These are phyloP conservation scores for Poecile montanus DNA, from an alignment of 2,797 vertebrate genomes.

Conservation along the genomic window DNA sequence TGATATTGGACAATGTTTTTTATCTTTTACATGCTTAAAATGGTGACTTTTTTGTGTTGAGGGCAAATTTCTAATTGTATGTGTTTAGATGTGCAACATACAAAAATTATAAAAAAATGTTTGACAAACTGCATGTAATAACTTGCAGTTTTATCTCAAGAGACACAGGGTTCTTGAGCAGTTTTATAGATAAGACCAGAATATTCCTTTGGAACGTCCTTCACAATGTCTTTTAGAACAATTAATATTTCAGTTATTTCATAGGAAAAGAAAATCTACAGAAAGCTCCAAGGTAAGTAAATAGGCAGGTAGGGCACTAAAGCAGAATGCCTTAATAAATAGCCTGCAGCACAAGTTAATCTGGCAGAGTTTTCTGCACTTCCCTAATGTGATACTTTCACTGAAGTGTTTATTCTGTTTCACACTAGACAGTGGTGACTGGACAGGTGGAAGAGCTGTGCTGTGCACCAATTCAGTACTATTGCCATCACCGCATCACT, in stretches of 20 bases:
- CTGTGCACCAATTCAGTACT: rapidly evolving
- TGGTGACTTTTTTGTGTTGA: background rate
- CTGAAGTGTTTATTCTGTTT: background rate
- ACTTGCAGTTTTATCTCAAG: background rate
- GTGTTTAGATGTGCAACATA: background rate
- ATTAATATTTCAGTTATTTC: background rate
- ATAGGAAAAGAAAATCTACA: background rate
- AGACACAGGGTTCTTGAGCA: background rate
- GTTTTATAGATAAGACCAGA: background rate
- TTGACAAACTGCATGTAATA: background rate
- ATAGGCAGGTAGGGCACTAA: background rate
- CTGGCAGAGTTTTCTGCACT: background rate
- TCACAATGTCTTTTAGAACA: background rate
- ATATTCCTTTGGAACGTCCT: background rate
- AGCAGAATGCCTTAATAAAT: background rate
- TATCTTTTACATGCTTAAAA: background rate
- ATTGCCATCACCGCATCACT: background rate
- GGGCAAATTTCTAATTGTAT: background rate
- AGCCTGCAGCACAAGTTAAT: background rate
- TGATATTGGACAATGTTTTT: background rate
- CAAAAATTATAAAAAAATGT: background rate
- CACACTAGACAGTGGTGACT: rapidly evolving
- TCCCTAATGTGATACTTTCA: background rate
- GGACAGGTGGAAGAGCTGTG: background rate
- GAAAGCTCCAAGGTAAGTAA: background rate